These are phyloP conservation scores for Pao palembangensis DNA, from an alignment of 2,113 vertebrate species.

Conservation along the genomic window DNA sequence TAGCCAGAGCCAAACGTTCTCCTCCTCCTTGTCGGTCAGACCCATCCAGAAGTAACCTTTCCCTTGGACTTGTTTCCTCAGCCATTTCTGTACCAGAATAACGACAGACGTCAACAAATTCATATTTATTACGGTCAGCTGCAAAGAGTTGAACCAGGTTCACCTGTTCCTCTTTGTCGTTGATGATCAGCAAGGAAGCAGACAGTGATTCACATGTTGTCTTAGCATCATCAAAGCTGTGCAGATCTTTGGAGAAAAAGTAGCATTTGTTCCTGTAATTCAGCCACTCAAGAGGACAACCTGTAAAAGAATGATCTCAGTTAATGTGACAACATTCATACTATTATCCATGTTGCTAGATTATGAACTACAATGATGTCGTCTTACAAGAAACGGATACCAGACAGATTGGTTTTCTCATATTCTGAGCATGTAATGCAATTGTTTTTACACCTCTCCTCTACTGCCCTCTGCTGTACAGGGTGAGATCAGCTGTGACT, in stretches of 20 bases:
- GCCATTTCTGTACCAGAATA: slow-evolving; percentile 81
- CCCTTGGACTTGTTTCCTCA: slow-evolving; percentile 79
- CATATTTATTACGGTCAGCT: background rate
- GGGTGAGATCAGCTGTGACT: too few species aligned
- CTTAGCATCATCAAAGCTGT: slow-evolving; percentile 84
- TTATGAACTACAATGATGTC: background rate
- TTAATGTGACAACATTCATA: background rate
- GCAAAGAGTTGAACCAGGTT: background rate
- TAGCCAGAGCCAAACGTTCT: slow-evolving; percentile 88
- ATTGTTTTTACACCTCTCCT: too few species aligned
- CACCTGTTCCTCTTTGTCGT: slow-evolving; percentile 87
- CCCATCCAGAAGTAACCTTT: slow-evolving; percentile 92
- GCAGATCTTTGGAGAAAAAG: slow-evolving; percentile 83
- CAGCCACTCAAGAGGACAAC: slow-evolving; percentile 83
- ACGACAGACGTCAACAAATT: slow-evolving; percentile 15
- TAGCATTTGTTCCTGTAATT: slow-evolving; percentile 88
- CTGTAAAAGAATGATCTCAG: slow-evolving; percentile 52
- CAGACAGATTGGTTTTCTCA: too few species aligned
- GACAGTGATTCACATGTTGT: slow-evolving; percentile 76
- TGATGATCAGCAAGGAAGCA: slow-evolving; percentile 83
- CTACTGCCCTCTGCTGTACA: too few species aligned
- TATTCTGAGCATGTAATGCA: too few species aligned
- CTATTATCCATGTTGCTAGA: background rate
- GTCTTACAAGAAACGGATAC: too few species aligned
- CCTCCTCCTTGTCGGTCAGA: slow-evolving; percentile 82